Conservation (phyloP, 2,113 vertebrate genomes). For the Antechinus stuartii region DNA sequence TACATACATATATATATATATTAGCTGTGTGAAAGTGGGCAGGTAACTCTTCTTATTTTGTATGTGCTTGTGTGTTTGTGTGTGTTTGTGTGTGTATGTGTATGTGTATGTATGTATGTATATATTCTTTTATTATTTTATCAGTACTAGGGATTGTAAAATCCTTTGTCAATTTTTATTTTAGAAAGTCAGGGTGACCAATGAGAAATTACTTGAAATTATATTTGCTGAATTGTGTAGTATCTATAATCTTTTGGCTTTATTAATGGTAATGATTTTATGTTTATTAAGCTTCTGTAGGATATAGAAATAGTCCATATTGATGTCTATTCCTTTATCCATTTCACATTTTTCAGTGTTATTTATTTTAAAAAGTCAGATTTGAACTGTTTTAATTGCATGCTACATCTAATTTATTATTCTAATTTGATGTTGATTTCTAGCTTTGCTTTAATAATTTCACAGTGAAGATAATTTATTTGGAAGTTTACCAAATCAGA, state of each 20-base stretch:
- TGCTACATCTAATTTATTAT: not conserved
- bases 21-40: not conserved
- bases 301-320: not conserved
- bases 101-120: not conserved
- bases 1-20: not conserved
- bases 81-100: not conserved
- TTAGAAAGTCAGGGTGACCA: not conserved
- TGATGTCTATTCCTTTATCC: not conserved
- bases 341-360: not conserved
- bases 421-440: not conserved
- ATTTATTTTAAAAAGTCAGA: not conserved
- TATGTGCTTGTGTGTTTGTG: too few relatives aligned
- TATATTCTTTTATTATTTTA: not conserved
- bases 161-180: not conserved
- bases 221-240: not conserved
- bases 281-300: not conserved
- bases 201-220: not conserved
- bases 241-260: not conserved
- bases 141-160: not conserved
- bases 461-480: not conserved
- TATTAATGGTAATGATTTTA: not conserved
- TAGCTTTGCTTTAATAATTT: not conserved
- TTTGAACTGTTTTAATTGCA: not conserved
- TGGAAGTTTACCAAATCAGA: not conserved
- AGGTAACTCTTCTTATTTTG: not conserved